A percentile compares a stretch with the other conserved stretches of the same genome.
phyloP scores from a whole-genome alignment of 2,888 invertebrate genomes.

The Aleiodes leptofemur region DNA sequence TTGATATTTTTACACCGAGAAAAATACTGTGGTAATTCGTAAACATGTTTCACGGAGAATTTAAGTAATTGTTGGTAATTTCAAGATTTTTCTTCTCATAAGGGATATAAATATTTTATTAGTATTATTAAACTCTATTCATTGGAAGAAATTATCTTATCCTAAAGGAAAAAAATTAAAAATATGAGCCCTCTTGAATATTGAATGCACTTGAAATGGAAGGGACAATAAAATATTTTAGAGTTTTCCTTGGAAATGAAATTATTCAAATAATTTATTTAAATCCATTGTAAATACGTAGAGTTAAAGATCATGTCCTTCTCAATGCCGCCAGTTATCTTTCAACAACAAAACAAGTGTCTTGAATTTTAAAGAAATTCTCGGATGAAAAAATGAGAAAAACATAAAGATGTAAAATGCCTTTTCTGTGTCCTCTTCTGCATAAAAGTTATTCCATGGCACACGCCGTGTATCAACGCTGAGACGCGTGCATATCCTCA shows the following conservation, averaged over 20 bases:
- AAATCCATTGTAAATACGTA: slow-evolving; percentile 1
- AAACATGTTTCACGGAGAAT: not conserved
- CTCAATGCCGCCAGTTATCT: slow-evolving; percentile 40
- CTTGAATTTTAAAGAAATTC: slow-evolving; percentile 53
- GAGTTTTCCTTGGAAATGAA: not conserved
- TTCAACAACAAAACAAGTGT: slow-evolving; percentile 37
- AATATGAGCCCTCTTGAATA: not conserved
- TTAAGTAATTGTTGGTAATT: slow-evolving; percentile 1
- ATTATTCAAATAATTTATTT: slow-evolving; percentile 19
- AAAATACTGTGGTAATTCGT: slow-evolving; percentile 3
- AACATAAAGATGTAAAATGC: not conserved
- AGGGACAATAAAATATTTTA: not conserved
- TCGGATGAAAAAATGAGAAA: slow-evolving; percentile 27
- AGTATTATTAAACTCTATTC: not conserved
- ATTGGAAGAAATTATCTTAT: no score
- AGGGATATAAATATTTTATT: slow-evolving; percentile 1
- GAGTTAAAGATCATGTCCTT: slow-evolving; percentile 41
- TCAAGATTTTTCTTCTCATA: not conserved
- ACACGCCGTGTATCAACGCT: slow-evolving; percentile 54
- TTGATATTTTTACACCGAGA: not conserved
- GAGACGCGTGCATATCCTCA: slow-evolving; percentile 59
- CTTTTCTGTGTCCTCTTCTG: slow-evolving; percentile 24
- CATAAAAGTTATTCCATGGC: slow-evolving; percentile 34
- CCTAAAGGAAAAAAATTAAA: no score
- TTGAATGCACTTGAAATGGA: not conserved